Percentiles rank a stretch among this genome's conserved stretches.
Evolutionary conservation across 1,140 invertebrate species (phyloP).

Genomic region (Lordiphosa clarofinis): DNA sequence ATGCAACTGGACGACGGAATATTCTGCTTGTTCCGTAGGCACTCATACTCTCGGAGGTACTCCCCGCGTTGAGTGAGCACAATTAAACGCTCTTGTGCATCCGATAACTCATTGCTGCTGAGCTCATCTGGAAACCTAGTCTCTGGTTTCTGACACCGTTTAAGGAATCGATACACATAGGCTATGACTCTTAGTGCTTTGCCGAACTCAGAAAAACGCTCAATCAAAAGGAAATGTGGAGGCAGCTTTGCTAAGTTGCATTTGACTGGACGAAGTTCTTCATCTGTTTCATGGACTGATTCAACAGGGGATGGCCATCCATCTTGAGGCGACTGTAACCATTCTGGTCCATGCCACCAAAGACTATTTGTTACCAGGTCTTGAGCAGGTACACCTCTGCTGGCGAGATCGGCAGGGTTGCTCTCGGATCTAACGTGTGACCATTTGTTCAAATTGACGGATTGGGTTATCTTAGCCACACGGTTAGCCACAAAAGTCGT

Average conservation of each 20-base stretch:
- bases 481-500: too few relatives aligned
- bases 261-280: neutral
- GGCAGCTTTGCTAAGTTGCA: neutral
- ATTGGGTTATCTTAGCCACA: too few relatives aligned
- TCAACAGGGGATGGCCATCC: neutral
- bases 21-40: neutral
- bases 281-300: neutral
- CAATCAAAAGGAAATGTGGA: neutral
- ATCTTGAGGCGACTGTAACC: neutral
- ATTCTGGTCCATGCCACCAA: neutral
- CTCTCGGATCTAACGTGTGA: too few relatives aligned
- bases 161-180: too few relatives aligned
- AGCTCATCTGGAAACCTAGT: neutral
- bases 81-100: constrained; percentile 3
- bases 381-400: neutral
- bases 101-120: neutral
- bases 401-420: neutral
- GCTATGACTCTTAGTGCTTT: too few relatives aligned
- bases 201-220: too few relatives aligned
- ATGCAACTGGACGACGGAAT: constrained; percentile 1
- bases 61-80: neutral
- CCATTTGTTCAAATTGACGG: too few relatives aligned
- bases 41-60: neutral
- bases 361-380: neutral
- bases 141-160: neutral